Conservation (phyloP, 1,140 invertebrate species). For the Agrypnia vestita region DNA sequence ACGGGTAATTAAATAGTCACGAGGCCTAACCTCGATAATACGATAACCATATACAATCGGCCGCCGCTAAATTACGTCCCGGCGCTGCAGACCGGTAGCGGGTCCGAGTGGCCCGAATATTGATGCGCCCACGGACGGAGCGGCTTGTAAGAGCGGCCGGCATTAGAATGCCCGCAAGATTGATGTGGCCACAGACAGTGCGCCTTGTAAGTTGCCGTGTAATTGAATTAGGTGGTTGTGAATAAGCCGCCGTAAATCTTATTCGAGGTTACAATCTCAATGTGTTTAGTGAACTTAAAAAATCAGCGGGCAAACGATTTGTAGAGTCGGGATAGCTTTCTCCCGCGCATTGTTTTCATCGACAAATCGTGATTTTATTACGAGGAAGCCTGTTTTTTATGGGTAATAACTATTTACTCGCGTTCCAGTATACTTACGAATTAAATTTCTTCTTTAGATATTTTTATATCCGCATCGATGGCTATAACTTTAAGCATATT, state of each 20-base stretch:
- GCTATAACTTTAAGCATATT: too few relatives aligned
- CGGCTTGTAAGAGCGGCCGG: constrained; percentile 20
- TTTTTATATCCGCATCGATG: too few relatives aligned
- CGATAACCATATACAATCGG: constrained; percentile 51
- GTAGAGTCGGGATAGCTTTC: too few relatives aligned
- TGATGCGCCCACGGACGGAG: neutral
- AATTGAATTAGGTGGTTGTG: constrained; percentile 35
- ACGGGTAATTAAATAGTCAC: constrained; percentile 51
- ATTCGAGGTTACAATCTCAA: neutral
- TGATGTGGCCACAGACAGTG: constrained; percentile 1
- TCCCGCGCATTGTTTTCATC: too few relatives aligned
- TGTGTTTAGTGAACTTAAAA: too few relatives aligned
- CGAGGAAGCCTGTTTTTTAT: too few relatives aligned
- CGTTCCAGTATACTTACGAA: too few relatives aligned
- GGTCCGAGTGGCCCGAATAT: constrained; percentile 12
- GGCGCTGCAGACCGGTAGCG: constrained; percentile 14
- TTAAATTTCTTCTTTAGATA: too few relatives aligned
- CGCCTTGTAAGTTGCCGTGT: constrained; percentile 26
- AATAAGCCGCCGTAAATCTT: constrained; percentile 23
- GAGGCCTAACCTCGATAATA: constrained; percentile 49
- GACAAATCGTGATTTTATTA: too few relatives aligned
- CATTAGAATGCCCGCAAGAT: constrained; percentile 20
- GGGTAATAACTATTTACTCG: too few relatives aligned
- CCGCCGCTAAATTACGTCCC: constrained; percentile 37
- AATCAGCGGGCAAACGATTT: too few relatives aligned